Evolutionary conservation across 2,888 invertebrate genomes (phyloP), one percentile per base, ranked within the genome.

Genomic region (Drosophila subquinaria): DNA sequence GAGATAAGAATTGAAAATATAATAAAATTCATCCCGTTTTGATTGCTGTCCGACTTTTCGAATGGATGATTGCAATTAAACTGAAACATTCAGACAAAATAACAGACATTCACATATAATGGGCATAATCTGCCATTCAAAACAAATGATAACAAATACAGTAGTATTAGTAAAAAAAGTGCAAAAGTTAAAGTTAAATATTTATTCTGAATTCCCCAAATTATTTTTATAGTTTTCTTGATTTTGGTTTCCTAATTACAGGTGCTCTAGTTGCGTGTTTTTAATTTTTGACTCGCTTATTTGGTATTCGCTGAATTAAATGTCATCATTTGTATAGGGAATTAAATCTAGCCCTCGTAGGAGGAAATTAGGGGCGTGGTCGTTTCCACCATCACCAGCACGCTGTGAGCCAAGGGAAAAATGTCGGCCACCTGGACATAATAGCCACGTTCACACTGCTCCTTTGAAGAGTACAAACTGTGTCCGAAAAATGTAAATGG

Each of bases 371-470:
- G 89, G 0, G 94, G 95, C 0, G 94, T 94, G 2, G 95, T 95
- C 0, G 95, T 95, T 78, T 95, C 94, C 4, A 95, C 94, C 74
- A 95, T 92, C 5, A 95, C 92, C 57, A 95, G 93, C 8, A 95
- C 91, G 73, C 94, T 94, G 78, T 95, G 94, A 4, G 94, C 94
- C 70, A 94, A 92, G 3, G 95, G 94, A 84, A 93, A 94, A 30
- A 95, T 92, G 61, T 94, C 93, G 13, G 93, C 93, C 20, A 95
- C 91, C 53, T 93, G 93, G 4, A 95, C 93, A 60, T 94, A 93
- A 77, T 94, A 94, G 5, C 94, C 94, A 45, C 93, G 93, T 3
- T 93, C 91, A 33, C 94, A 90, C 87, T 94, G 94, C 56, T 93
- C 93, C 33, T 93, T 92, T 6, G 94, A 94, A 4, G 95, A 94